Base-by-base conservation (phyloP, 2,888 invertebrate species). In the Hirtodrosophila confusa region DNA sequence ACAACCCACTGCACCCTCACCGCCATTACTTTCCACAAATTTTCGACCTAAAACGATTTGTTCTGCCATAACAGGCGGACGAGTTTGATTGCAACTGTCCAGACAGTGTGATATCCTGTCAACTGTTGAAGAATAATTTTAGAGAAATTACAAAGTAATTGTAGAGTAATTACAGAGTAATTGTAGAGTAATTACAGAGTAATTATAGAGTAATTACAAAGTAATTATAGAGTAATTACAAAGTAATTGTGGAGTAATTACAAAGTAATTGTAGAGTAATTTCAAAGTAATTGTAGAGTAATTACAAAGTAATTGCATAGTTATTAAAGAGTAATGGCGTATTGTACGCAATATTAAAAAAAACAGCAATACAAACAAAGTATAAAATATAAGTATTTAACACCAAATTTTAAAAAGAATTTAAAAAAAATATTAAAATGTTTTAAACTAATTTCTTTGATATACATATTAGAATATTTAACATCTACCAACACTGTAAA, bases 21-120 rank as follows among this genome's bases (percentile, higher is more conserved):
- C 8, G 43, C 29, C 39, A 31, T 27, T 5, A 27, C 11, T 49
- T 29, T 44, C 57, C 63, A 63, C 54, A 51, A 37, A 69, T 55
- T 66, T 61, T 65, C 37, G 40, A 41, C 50, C 54, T 43, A 65
- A 73, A 69, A 65, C 12, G 44, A 7, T 36, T 54, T 45, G 7
- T 36, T 31, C 35, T 44, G 44, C 9, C 11, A 1, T 5, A 27
- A 31, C 39, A 17, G n/a, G 3, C 29, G 1, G 8, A 2, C 3
- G 4, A 4, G 33, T 37, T 10, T 29, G 2, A 6, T 9, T 27
- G 29, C 1, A 0, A 11, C 0, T 9, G 17, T 27, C 6, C 3
- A 9, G 10, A 64, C 64, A 27, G 6, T 1, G 0, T 8, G 0
- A 63, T 72, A 63, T 41, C 27, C 72, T 68, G 12, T 35, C 12